Evolutionary conservation across 2,797 vertebrate genomes (phyloP), one percentile per base, ranked within the genome.

Genomic region (Danionella dracula): DNA sequence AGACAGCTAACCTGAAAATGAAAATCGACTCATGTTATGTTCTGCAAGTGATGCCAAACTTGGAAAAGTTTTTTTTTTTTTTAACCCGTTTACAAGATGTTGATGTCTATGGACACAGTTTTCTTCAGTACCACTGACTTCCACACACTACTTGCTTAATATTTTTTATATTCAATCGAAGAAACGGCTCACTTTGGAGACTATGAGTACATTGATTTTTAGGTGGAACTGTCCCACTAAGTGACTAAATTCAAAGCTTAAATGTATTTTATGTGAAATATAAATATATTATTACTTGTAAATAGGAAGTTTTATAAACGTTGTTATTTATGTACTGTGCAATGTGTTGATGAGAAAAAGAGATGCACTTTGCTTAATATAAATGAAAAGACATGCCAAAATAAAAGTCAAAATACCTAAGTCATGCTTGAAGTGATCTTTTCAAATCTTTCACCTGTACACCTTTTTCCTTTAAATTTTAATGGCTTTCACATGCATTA

Each of bases 251-350:
- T 6, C 6, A 86, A 83, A 94, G 92, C 88, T 91, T 91, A 89
- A 93, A 89, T 96, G 94, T 94, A 97, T 97, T 98, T 98, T 98
- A 96, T 98, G 96, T 98, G 96, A 96, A 96, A 97, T 96, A 96
- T 96, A 94, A 95, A 96, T 97, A 97, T 98, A 98, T 97, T 96
- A 97, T 97, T 97, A 98, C 94, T 93, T 98, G 95, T 98, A 98
- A 96, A 98, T 98, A 98, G 79, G 92, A 94, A 98, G 88, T 98
- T 98, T 98, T 98, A 97, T 97, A 97, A 95, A 93, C 94, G 95
- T 93, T 92, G 93, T 98, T 98, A 98, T 98, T 98, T 98, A 98
- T 98, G 93, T 98, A 97, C 95, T 96, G 95, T 97, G 94, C 96
- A 98, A 97, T 98, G 94, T 97, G 94, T 97, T 94, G 93, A 97